Evolutionary conservation across 2,113 vertebrate genomes (phyloP).

Genomic region (Nansenia antarctica): DNA sequence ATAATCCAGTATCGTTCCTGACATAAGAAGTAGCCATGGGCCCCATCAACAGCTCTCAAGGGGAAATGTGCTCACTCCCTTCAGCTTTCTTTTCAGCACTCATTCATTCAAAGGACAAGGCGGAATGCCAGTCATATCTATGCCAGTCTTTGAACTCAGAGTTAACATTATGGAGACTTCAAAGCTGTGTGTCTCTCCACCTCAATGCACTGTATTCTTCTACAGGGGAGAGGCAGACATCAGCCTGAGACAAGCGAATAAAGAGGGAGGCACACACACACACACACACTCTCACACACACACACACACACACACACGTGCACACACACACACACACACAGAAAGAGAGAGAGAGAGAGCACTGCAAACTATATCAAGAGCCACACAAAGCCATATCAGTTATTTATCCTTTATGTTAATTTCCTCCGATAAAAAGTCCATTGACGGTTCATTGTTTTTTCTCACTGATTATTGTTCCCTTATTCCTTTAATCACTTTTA

Average conservation of each 20-base stretch:
- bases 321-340: too few species aligned
- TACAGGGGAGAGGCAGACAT: too few species aligned
- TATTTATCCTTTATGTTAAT: too few species aligned
- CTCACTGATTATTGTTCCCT: too few species aligned
- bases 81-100: conserved; percentile 64
- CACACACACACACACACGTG: too few species aligned
- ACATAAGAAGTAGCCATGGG: conserved; percentile 29
- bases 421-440: too few species aligned
- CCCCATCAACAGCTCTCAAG: conserved; percentile 36
- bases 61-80: conserved; percentile 42
- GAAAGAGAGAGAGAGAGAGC: neutral
- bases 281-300: too few species aligned
- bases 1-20: conserved; percentile 39
- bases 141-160: conserved; percentile 65
- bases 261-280: too few species aligned
- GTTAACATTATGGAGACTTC: conserved; percentile 71
- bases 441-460: too few species aligned
- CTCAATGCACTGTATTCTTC: conserved; percentile 43
- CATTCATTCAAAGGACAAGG: conserved; percentile 72
- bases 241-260: too few species aligned
- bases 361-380: neutral
- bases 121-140: too few species aligned
- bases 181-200: conserved; percentile 59
- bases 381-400: neutral
- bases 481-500: too few species aligned